Evolutionary conservation across 2,888 invertebrate genomes (phyloP), one percentile per base, ranked within the genome.

Genomic region (Eupithecia abbreviata): DNA sequence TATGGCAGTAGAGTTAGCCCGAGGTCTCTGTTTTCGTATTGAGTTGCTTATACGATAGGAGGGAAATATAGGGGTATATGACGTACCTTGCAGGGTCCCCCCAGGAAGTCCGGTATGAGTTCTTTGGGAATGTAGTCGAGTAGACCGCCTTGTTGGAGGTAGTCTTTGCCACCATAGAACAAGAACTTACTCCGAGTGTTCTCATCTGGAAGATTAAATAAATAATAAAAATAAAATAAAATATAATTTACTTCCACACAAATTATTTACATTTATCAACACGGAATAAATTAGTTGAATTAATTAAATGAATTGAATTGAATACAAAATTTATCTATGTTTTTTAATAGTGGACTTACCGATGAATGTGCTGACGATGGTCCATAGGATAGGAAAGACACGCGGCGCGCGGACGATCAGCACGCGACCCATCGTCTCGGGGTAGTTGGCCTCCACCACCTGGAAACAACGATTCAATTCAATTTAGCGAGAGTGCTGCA

Each of bases 321-420:
- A 30, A 30, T 30, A 30, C 30, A 30, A 30, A 30, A 30, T 30
- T 30, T 30, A 30, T 30, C 30, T 30, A 30, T 1, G 30, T 30
- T 30, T 30, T 43, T 43, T 6, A 43, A 7, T 43, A 7, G 43
- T 43, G 43, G 1, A 74, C n/a, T 89, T 10, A 97, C 97, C 97
- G 85, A 99, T 99, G 90, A 99, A 99, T 2, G 98, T 98, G 91
- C 98, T 98, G 81, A 99, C 98, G 77, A 99, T 96, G 0, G 99
- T 99, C 99, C 99, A 99, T 58, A 99, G 95, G 75, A 99, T 98
- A 5, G 99, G 99, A 91, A 99, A 99, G 71, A 99, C 98, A 80
- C 99, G 95, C 0, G 99, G 99, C 13, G 99, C 99, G 69, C 98
- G 95, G 68, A 98, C 98, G 76, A 99, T 98, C 77, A 99, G 96